A percentile compares a stretch with the other conserved stretches of the same genome.
Evolutionary conservation across 2,113 vertebrate species (phyloP).

Genomic region (Pholis gunnellus): DNA sequence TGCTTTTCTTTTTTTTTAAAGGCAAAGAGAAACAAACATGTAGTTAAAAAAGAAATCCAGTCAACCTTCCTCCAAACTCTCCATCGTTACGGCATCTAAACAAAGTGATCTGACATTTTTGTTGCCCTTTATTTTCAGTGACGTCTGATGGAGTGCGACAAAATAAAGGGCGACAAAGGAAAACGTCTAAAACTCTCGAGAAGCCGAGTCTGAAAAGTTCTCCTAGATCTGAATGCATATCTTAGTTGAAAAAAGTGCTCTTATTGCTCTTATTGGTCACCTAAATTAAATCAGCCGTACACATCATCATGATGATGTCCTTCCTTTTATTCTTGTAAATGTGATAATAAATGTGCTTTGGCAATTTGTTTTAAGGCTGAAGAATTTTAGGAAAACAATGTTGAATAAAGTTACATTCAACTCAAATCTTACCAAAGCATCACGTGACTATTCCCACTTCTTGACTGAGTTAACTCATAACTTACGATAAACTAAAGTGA

Average conservation of each 20-base stretch:
- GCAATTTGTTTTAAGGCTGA: too few relatives aligned
- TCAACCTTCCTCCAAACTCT: neutral
- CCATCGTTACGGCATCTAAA: constrained; percentile 19
- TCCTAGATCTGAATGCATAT: neutral
- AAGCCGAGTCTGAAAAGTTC: constrained; percentile 3
- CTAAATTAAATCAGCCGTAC: neutral
- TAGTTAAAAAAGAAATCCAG: neutral
- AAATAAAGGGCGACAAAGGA: constrained; percentile 17
- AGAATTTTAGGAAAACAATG: neutral
- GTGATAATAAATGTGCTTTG: neutral
- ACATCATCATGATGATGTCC: neutral
- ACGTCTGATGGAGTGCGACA: constrained; percentile 12
- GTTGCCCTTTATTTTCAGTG: constrained; percentile 31
- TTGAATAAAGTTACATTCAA: neutral
- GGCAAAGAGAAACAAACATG: neutral
- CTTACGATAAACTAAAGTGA: neutral
- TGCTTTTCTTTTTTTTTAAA: neutral
- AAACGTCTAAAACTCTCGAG: constrained; percentile 1
- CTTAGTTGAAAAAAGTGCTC: neutral
- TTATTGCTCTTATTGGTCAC: neutral
- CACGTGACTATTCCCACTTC: neutral
- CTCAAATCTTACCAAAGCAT: neutral
- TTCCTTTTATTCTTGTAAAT: neutral
- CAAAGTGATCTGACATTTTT: constrained; percentile 45
- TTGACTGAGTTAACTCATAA: neutral